Evolutionary conservation across 2,888 invertebrate species (phyloP).

Genomic region (Mechanitis messenoides): DNA sequence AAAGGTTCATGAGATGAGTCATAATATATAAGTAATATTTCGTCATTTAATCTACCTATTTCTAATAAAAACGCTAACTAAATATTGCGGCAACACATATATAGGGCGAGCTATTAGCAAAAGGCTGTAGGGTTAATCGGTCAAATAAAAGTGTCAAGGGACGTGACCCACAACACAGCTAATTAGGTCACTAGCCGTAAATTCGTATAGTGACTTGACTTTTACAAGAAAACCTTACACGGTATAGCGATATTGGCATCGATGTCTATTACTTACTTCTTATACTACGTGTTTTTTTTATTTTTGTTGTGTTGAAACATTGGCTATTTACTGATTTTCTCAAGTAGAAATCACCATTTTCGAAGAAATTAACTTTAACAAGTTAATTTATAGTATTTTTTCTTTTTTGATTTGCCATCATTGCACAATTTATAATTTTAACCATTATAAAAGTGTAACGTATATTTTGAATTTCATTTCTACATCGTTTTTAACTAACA

Average conservation of each 20-base stretch:
- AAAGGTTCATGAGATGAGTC: not conserved
- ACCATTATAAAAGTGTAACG: not conserved
- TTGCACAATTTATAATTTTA: not conserved
- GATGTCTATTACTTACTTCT: not conserved
- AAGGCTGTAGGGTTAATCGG: slow-evolving; percentile 24
- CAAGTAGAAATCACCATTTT: too few relatives aligned
- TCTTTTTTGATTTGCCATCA: too few relatives aligned
- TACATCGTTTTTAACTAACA: too few relatives aligned
- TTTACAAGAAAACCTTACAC: slow-evolving; percentile 7
- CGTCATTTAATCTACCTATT: slow-evolving; percentile 4
- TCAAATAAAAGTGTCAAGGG: slow-evolving; percentile 23
- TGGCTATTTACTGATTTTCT: too few relatives aligned
- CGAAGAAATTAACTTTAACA: too few relatives aligned
- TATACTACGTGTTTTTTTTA: not conserved
- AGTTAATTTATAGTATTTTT: too few relatives aligned
- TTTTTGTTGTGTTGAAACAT: too few relatives aligned
- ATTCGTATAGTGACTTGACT: slow-evolving; percentile 9
- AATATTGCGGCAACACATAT: slow-evolving; percentile 16
- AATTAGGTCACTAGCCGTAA: slow-evolving; percentile 21
- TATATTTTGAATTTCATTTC: not conserved
- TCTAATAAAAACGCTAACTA: slow-evolving; percentile 15
- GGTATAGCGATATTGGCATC: not conserved
- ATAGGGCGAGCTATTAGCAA: slow-evolving; percentile 17
- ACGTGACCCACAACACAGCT: slow-evolving; percentile 21
- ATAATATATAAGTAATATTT: not conserved